These are phyloP conservation scores for Oreonectes daqikongensis DNA, from an alignment of 2,797 vertebrate genomes.

Conservation along the genomic window DNA sequence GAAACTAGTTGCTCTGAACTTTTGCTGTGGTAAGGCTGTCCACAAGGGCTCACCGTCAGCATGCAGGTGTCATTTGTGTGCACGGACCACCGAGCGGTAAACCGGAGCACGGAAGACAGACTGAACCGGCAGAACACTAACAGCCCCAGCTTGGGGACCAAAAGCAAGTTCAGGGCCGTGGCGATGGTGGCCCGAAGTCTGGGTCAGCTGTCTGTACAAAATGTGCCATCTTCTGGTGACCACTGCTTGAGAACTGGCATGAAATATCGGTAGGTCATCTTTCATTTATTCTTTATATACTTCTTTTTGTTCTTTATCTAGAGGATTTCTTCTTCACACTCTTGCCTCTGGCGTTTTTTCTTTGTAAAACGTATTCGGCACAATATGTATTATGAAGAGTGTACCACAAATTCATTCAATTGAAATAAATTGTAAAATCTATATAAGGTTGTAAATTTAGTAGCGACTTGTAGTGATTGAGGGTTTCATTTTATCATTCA, in stretches of 20 bases:
- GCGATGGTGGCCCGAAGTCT: slow-evolving; percentile 95
- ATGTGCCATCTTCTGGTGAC: slow-evolving; percentile 79
- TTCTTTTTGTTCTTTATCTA: not conserved
- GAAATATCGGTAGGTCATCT: slow-evolving; percentile 95
- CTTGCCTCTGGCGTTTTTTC: too few species aligned
- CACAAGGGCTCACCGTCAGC: slow-evolving; percentile 39
- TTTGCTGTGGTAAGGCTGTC: slow-evolving; percentile 11
- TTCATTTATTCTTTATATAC: too few species aligned
- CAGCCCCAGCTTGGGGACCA: slow-evolving; percentile 88
- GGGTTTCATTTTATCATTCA: too few species aligned
- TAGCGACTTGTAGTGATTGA: too few species aligned
- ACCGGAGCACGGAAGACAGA: slow-evolving; percentile 89
- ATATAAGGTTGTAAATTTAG: not conserved
- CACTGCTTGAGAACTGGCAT: slow-evolving; percentile 88
- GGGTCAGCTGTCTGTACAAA: slow-evolving; percentile 92
- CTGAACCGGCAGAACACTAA: slow-evolving; percentile 87
- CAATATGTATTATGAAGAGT: too few species aligned
- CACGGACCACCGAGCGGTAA: slow-evolving; percentile 93
- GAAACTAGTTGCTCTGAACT: slow-evolving; percentile 3
- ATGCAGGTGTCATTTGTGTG: slow-evolving; percentile 98
- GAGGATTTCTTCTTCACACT: not conserved
- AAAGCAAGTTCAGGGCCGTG: slow-evolving; percentile 90
- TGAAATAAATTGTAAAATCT: too few species aligned
- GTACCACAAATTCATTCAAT: too few species aligned
- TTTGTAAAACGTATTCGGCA: too few species aligned